phyloP scores from a whole-genome alignment of 2,113 vertebrate species.

The Acanthisitta chloris region DNA sequence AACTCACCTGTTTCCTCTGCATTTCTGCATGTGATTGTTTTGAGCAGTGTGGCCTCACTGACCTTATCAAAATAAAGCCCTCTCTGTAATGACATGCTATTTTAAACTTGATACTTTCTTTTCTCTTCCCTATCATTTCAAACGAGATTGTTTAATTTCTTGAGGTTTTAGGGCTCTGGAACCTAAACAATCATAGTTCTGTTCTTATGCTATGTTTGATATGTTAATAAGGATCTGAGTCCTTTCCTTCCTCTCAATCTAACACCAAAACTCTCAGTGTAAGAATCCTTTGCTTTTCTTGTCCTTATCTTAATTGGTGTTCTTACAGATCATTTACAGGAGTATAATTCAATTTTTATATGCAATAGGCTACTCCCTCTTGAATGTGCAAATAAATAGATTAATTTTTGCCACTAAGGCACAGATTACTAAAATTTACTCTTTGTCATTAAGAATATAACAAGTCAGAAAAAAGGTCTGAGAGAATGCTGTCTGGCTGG shows the following conservation, averaged over 20 bases:
- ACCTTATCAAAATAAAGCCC: not conserved
- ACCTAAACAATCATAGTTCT: not conserved
- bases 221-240: not conserved
- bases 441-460: not conserved
- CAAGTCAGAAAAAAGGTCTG: not conserved
- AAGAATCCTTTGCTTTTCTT: not conserved
- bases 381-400: not conserved
- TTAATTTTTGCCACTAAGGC: not conserved
- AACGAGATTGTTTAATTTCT: not conserved
- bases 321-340: not conserved
- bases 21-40: not conserved
- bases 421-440: not conserved
- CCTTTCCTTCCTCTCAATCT: not conserved
- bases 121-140: not conserved
- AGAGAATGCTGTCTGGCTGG: not conserved
- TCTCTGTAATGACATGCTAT: not conserved
- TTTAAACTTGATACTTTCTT: not conserved
- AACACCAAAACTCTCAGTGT: not conserved
- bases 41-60: not conserved
- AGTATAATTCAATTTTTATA: not conserved
- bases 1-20: not conserved
- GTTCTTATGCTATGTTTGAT: not conserved
- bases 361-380: not conserved
- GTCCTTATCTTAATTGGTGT: not conserved
- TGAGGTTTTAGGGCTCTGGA: not conserved